These are phyloP conservation scores for Carpatolechia fugitivella DNA, from an alignment of 2,888 invertebrate genomes.

Conservation along the genomic window DNA sequence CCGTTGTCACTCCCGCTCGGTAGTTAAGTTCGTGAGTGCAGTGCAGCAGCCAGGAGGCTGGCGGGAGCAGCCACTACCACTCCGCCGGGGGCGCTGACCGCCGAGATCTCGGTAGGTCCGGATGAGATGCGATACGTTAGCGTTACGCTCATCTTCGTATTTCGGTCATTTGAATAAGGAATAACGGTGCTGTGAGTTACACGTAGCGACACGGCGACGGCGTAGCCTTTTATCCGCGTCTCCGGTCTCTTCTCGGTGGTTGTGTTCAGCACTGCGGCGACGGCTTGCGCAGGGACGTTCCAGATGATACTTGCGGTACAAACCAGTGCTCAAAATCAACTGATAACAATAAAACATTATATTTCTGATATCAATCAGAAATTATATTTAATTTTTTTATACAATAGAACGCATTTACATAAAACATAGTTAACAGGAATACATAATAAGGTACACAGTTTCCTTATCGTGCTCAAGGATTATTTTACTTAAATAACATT, in stretches of 20 bases:
- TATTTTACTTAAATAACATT: too few relatives aligned
- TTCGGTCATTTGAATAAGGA: conserved; percentile 22
- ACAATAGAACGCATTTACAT: too few relatives aligned
- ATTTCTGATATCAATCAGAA: too few relatives aligned
- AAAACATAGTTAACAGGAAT: too few relatives aligned
- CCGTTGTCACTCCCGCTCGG: not conserved
- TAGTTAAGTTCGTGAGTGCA: conserved; percentile 3
- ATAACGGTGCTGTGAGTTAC: conserved; percentile 19
- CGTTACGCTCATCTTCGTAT: conserved; percentile 16
- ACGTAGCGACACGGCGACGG: not conserved
- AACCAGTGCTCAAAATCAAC: too few relatives aligned
- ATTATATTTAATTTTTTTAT: too few relatives aligned
- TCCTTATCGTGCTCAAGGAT: too few relatives aligned
- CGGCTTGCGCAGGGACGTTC: too few relatives aligned
- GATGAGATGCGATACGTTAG: conserved; percentile 5
- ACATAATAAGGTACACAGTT: too few relatives aligned
- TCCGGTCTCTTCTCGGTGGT: not conserved
- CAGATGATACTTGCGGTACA: too few relatives aligned
- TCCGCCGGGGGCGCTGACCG: conserved; percentile 52
- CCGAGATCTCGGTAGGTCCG: conserved; percentile 24
- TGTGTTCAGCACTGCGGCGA: not conserved
- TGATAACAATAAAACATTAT: too few relatives aligned
- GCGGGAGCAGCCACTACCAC: conserved; percentile 8
- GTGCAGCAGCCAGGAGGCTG: conserved; percentile 5
- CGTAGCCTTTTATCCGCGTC: not conserved